phyloP scores from a whole-genome alignment of 2,797 vertebrate genomes.

The Serranus cabrilla region DNA sequence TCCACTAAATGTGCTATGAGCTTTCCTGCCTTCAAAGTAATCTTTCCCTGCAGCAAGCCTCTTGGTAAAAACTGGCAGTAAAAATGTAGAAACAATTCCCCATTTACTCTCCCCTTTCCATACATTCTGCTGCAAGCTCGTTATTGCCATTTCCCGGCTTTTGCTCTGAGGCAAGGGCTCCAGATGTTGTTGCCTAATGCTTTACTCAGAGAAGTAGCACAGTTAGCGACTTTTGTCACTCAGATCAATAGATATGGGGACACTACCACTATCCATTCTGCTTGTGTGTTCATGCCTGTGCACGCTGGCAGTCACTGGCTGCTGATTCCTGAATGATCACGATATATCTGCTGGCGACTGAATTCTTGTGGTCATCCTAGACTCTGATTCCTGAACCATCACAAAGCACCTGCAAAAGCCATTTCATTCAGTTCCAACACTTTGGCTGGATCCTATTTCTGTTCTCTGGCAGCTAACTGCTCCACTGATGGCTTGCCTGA shows the following conservation, averaged over 20 bases:
- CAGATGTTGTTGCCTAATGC: conserved; percentile 47
- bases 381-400: conserved; percentile 48
- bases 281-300: conserved; percentile 20
- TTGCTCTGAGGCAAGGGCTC: conserved; percentile 39
- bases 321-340: conserved; percentile 53
- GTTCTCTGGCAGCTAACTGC: conserved; percentile 51
- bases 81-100: conserved; percentile 46
- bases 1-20: conserved; percentile 26
- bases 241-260: conserved; percentile 43
- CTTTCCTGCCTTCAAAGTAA: conserved; percentile 51
- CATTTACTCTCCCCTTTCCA: conserved; percentile 18
- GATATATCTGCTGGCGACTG: conserved; percentile 51
- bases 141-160: conserved; percentile 42
- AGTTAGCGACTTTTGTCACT: conserved; percentile 35
- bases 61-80: conserved; percentile 38
- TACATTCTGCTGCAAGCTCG: conserved; percentile 37
- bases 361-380: conserved; percentile 47
- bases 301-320: conserved; percentile 39
- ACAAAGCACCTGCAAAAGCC: conserved; percentile 51
- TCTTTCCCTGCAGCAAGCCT: conserved; percentile 36
- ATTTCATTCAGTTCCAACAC: conserved; percentile 52
- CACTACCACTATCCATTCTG: conserved; percentile 5
- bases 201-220: conserved; percentile 27
- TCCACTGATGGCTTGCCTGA: conserved; percentile 39
- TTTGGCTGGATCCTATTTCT: conserved; percentile 36